These are phyloP conservation scores for Proteles cristata DNA, from an alignment of 2,113 vertebrate genomes.

Conservation along the genomic window DNA sequence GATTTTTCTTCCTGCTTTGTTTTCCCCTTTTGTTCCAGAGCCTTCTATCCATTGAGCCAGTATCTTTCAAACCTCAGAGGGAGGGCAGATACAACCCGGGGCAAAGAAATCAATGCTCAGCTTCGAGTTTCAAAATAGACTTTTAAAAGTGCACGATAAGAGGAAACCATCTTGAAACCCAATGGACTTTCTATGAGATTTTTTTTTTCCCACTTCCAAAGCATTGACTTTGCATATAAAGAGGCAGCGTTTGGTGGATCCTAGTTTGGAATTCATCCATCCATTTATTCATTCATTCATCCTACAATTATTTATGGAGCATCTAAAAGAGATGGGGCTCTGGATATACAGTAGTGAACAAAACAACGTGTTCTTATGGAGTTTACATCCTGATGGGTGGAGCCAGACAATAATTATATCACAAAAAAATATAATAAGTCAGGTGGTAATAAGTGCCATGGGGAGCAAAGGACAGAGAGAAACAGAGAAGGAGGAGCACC, in stretches of 20 bases:
- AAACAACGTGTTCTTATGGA: neutral
- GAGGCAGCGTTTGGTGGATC: neutral
- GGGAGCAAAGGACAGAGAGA: neutral
- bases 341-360: neutral
- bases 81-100: neutral
- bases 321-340: neutral
- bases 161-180: neutral
- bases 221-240: neutral
- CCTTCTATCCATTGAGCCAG: neutral
- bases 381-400: neutral
- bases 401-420: neutral
- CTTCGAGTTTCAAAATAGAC: constrained; percentile 12
- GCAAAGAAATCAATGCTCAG: constrained; percentile 13
- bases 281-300: neutral
- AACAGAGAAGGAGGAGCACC: neutral
- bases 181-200: neutral
- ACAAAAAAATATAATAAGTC: neutral
- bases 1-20: constrained; percentile 17
- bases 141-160: neutral
- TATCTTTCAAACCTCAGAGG: constrained; percentile 7
- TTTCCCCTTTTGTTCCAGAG: neutral
- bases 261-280: neutral
- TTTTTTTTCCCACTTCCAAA: neutral
- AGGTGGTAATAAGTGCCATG: neutral
- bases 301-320: neutral